Base-by-base conservation (phyloP, 2,797 vertebrate genomes). In the Danio aesculapii region DNA sequence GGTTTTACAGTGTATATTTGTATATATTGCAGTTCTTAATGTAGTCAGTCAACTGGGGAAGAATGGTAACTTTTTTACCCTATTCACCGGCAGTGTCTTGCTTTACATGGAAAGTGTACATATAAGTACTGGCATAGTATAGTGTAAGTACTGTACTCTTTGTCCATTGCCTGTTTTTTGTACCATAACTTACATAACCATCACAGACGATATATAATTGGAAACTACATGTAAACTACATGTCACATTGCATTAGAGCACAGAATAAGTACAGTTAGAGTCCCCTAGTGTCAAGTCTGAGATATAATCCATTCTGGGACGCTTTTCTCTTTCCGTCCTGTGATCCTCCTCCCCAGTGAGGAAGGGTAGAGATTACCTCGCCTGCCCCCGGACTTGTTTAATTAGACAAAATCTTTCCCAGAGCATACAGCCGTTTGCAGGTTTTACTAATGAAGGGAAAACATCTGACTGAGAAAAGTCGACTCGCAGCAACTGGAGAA, bases 391-490 rank as follows among this genome's bases (percentile, higher is more conserved):
- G 52, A 66, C 50, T 62, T 52, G 43, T 69, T 70, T 81, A 72
- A 77, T 81, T 74, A 77, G 62, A 49, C 44, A 59, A 75, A 30
- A 70, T 64, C 64, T 83, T 53, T 66, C 58, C 81, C n/a, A 57
- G 19, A 79, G 59, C 71, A 39, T 57, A 8, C 49, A 44, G 21
- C 17, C 46, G 4, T 66, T 71, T 75, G 75, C 68, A 58, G 39
- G 53, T 58, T 76, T 77, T 72, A 73, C 46, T 77, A 76, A 81
- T 83, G 53, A 68, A 67, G 81, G 61, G 17, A 12, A 71, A 71
- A 6, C 14, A 47, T 47, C 10, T 52, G 39, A 79, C 16, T 69
- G 66, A 76, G 68, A 70, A 47, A 58, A 52, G 57, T 62, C 57
- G 2, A 52, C 19, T 71, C n/a, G 19, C 47, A 30, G 58, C 11